A percentile compares a stretch with the other conserved stretches of the same genome.
Evolutionary conservation across 2,797 vertebrate genomes (phyloP).

Genomic region (Echiichthys vipera): DNA sequence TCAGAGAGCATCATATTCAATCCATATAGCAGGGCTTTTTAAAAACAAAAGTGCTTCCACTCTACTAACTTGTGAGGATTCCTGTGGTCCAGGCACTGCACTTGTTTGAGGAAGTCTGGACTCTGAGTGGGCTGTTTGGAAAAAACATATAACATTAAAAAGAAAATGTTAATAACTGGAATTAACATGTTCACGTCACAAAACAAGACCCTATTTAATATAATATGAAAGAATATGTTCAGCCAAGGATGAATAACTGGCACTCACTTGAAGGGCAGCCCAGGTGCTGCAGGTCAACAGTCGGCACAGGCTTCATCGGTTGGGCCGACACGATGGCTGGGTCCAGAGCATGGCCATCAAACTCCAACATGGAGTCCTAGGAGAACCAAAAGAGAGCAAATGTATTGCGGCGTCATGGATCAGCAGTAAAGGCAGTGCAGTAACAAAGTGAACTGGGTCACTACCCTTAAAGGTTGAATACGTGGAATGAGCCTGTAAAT

Average conservation of each 20-base stretch:
- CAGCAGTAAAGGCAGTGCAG: not conserved
- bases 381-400: slow-evolving; percentile 1
- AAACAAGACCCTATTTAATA: not conserved
- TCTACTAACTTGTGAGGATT: slow-evolving; percentile 91
- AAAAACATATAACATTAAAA: slow-evolving; percentile 25
- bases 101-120: slow-evolving; percentile 90
- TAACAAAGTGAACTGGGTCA: not conserved
- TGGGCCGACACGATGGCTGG: slow-evolving; percentile 98
- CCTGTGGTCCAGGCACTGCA: slow-evolving; percentile 89
- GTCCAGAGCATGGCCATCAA: slow-evolving; percentile 95
- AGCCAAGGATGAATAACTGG: not conserved
- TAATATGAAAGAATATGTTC: not conserved
- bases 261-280: slow-evolving; percentile 75
- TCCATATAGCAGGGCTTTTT: not conserved
- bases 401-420: not conserved
- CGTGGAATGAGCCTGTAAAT: no score
- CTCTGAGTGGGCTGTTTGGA: slow-evolving; percentile 89
- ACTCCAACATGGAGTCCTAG: slow-evolving; percentile 98
- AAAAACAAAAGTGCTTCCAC: not conserved
- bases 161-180: not conserved
- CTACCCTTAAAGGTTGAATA: not conserved
- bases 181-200: not conserved
- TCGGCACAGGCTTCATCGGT: slow-evolving; percentile 94
- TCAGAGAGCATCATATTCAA: slow-evolving; percentile 13
- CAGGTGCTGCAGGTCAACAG: slow-evolving; percentile 92